These are phyloP conservation scores for Antigone vipio DNA, from an alignment of 2,113 vertebrate species.

Conservation along the genomic window DNA sequence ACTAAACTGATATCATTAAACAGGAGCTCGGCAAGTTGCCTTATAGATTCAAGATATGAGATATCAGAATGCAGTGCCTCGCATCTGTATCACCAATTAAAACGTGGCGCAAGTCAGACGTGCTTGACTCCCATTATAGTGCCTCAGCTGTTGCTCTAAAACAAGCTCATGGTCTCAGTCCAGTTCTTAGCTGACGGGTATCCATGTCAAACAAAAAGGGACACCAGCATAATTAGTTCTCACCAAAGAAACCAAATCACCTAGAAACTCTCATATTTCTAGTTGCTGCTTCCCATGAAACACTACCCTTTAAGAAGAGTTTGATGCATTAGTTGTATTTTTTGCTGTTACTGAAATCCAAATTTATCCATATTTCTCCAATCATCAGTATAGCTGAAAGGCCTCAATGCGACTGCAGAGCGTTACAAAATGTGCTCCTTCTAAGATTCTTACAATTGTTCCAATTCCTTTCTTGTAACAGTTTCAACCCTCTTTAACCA, in stretches of 20 bases:
- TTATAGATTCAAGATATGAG: background rate
- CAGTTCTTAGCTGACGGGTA: background rate
- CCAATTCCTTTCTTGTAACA: background rate
- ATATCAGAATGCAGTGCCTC: background rate
- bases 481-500: background rate
- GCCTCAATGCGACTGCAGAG: background rate
- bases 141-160: background rate
- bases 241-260: background rate
- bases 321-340: fast-evolving
- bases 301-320: background rate
- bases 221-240: background rate
- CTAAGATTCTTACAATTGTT: background rate
- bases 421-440: background rate
- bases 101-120: background rate
- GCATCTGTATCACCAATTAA: background rate
- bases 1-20: background rate
- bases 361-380: background rate
- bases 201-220: background rate
- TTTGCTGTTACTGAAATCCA: background rate
- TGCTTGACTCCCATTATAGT: background rate
- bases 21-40: background rate
- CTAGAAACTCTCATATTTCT: background rate
- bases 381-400: background rate
- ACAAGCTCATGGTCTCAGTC: background rate
- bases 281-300: background rate